These are phyloP conservation scores for Drosophila anomelani DNA, from an alignment of 2,888 invertebrate species.

Conservation along the genomic window DNA sequence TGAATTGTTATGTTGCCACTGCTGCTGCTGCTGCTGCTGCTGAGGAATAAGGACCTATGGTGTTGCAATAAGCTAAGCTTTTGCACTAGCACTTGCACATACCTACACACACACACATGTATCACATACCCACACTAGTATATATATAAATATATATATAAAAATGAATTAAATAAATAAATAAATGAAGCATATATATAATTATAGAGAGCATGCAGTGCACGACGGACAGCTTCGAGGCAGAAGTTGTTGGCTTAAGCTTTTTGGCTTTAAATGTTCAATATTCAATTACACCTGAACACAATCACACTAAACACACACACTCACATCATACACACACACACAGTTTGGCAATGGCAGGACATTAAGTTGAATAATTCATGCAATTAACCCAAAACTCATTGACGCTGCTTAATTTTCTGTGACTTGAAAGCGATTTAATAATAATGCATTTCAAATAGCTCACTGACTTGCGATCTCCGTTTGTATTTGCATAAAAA, in stretches of 20 bases:
- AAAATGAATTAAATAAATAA: neutral
- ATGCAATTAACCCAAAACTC: constrained; percentile 1
- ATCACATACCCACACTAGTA: constrained; percentile 11
- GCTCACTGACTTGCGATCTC: too few species aligned
- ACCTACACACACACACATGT: constrained; percentile 15
- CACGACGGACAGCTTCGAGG: constrained; percentile 41
- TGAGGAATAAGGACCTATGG: constrained; percentile 5
- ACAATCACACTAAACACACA: constrained; percentile 2
- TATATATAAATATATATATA: constrained; percentile 4
- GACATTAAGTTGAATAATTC: constrained; percentile 15
- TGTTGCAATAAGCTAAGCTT: constrained; percentile 33
- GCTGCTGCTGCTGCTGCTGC: neutral
- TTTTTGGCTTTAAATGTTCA: constrained; percentile 44
- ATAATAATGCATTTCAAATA: neutral
- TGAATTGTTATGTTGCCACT: constrained; percentile 17
- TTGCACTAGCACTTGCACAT: constrained; percentile 31
- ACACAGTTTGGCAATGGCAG: constrained; percentile 29
- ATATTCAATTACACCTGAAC: constrained; percentile 32
- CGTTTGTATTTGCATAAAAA: too few species aligned
- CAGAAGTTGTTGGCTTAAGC: constrained; percentile 28
- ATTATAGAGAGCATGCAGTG: constrained; percentile 30
- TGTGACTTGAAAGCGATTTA: neutral
- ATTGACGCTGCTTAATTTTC: neutral
- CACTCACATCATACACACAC: neutral
- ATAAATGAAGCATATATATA: neutral